Evolutionary conservation across 1,140 invertebrate genomes (phyloP).

Genomic region (Platyscapa corneri): DNA sequence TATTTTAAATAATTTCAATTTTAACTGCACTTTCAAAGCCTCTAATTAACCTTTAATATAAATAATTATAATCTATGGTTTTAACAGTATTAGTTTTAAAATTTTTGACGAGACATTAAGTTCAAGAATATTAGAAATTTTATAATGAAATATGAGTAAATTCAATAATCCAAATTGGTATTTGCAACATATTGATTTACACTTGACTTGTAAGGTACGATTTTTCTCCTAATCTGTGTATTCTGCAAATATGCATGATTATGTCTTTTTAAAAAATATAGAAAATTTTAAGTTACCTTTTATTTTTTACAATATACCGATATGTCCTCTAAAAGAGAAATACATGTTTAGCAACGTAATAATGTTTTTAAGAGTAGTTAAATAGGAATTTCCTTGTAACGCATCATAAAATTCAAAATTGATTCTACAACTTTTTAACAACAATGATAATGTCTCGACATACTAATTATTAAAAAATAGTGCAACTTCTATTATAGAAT

Average conservation of each 20-base stretch:
- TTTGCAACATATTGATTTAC: not conserved
- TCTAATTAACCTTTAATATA: not conserved
- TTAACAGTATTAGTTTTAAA: not conserved
- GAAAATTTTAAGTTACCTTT: not conserved
- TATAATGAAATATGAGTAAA: not conserved
- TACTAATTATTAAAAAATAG: not conserved
- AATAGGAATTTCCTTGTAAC: not conserved
- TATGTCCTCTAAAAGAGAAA: not conserved
- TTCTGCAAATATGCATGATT: not conserved
- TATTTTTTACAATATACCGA: not conserved
- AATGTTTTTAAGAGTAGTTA: conserved; percentile 12
- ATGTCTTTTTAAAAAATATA: not conserved
- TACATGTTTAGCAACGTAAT: not conserved
- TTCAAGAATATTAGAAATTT: not conserved
- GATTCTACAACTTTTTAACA: not conserved
- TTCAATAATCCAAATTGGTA: not conserved
- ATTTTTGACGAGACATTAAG: too few relatives aligned
- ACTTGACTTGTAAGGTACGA: not conserved
- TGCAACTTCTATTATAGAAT: not conserved
- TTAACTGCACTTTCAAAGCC: not conserved
- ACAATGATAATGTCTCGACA: not conserved
- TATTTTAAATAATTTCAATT: not conserved
- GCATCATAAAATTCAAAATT: not conserved
- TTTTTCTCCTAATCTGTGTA: not conserved
- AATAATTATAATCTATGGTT: conserved; percentile 1